Conservation (phyloP, 1,140 invertebrate species). For the Arctopsyche grandis region DNA sequence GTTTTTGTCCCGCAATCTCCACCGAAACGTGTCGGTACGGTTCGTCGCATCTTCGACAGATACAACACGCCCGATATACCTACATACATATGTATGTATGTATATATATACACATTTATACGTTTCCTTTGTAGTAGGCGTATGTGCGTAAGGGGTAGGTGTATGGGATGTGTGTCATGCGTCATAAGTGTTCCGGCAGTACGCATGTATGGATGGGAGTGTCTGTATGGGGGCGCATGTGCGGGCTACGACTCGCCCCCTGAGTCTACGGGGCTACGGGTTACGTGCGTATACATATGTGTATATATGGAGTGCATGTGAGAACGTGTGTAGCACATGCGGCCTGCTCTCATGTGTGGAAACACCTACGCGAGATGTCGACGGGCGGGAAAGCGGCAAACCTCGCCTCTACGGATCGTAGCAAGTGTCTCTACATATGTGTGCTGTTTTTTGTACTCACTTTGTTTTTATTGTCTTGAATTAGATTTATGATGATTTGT, state of each 20-base stretch:
- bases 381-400: conserved; percentile 39
- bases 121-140: conserved; percentile 3
- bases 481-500: too few relatives aligned
- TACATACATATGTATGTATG: too few relatives aligned
- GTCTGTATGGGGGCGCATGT: conserved; percentile 36
- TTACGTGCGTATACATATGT: conserved; percentile 33
- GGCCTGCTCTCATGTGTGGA: conserved; percentile 34
- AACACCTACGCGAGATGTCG: conserved; percentile 51
- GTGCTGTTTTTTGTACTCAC: background rate
- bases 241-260: background rate
- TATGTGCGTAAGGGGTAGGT: background rate
- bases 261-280: conserved; percentile 1
- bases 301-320: conserved; percentile 33
- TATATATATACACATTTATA: too few relatives aligned
- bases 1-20: too few relatives aligned
- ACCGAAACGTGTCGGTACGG: too few relatives aligned
- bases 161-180: conserved; percentile 14
- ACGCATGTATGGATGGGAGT: conserved; percentile 24
- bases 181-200: conserved; percentile 13
- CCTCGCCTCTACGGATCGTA: background rate
- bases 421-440: background rate
- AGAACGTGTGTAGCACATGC: conserved; percentile 30
- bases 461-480: too few relatives aligned
- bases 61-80: too few relatives aligned
- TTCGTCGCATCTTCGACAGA: too few relatives aligned